A percentile compares a stretch with the other conserved stretches of the same genome.
Evolutionary conservation across 1,140 invertebrate genomes (phyloP).

Genomic region (Ectropis grisescens): DNA sequence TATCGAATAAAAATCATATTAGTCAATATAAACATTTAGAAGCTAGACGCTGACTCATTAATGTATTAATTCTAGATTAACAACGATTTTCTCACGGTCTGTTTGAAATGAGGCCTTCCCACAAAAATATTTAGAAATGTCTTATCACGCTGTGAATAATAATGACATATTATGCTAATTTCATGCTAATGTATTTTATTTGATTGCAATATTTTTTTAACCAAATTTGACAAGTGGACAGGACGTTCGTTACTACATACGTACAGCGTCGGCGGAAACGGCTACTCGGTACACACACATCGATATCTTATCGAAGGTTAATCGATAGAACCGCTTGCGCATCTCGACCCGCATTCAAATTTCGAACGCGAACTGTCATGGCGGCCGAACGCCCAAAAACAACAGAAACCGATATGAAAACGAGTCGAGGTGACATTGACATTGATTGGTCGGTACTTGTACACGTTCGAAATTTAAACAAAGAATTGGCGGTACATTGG

Average conservation of each 20-base stretch:
- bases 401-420: constrained; percentile 20
- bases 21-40: too few species aligned
- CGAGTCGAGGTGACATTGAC: constrained; percentile 39
- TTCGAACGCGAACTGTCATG: constrained; percentile 43
- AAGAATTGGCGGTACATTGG: constrained; percentile 1
- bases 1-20: too few species aligned
- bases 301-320: constrained; percentile 39
- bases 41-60: too few species aligned
- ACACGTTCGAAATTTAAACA: constrained; percentile 20
- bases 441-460: constrained; percentile 33
- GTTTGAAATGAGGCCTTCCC: too few species aligned
- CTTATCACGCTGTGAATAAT: too few species aligned
- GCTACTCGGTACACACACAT: constrained; percentile 17
- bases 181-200: too few species aligned
- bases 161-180: too few species aligned
- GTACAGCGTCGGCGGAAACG: constrained; percentile 42
- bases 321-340: constrained; percentile 55
- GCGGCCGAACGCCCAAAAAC: constrained; percentile 37
- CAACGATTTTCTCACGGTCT: too few species aligned
- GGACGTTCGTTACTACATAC: constrained; percentile 30
- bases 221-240: constrained; percentile 8
- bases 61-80: too few species aligned
- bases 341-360: constrained; percentile 63
- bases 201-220: too few species aligned
- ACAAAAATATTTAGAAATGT: too few species aligned